phyloP scores from a whole-genome alignment of 2,113 vertebrate genomes.

The Equus przewalskii region DNA sequence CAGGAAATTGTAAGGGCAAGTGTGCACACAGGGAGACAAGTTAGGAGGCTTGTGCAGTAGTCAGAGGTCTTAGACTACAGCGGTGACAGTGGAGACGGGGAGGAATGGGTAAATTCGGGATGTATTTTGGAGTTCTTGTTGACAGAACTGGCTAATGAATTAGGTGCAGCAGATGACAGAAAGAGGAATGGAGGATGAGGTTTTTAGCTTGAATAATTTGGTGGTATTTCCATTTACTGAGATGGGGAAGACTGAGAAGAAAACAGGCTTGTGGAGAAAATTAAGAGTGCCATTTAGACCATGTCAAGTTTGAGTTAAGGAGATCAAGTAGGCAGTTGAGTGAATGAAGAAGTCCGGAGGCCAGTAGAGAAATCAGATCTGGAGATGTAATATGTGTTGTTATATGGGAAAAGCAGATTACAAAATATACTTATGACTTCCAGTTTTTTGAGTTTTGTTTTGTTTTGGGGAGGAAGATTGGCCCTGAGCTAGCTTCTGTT shows the following conservation, averaged over 20 bases:
- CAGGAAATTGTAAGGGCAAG: neutral
- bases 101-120: neutral
- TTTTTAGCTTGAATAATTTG: slow-evolving; percentile 34
- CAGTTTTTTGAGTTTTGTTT: too few relatives aligned
- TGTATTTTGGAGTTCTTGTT: neutral
- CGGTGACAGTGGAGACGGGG: neutral
- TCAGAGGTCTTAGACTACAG: neutral
- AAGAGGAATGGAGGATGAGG: neutral
- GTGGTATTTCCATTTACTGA: slow-evolving; percentile 20
- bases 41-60: neutral
- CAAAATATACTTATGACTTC: neutral
- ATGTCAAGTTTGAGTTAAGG: slow-evolving; percentile 4
- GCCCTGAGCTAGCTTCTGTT: too few relatives aligned
- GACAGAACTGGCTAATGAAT: neutral
- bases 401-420: neutral
- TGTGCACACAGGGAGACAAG: neutral
- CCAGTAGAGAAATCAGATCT: slow-evolving; percentile 16
- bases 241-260: neutral
- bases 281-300: neutral
- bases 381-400: neutral
- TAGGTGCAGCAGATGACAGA: neutral
- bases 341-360: neutral
- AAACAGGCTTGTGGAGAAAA: slow-evolving; percentile 11
- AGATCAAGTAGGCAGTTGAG: neutral
- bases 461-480: too few relatives aligned